Evolutionary conservation across 1,140 invertebrate species (phyloP).

Genomic region (Heterodera schachtii): DNA sequence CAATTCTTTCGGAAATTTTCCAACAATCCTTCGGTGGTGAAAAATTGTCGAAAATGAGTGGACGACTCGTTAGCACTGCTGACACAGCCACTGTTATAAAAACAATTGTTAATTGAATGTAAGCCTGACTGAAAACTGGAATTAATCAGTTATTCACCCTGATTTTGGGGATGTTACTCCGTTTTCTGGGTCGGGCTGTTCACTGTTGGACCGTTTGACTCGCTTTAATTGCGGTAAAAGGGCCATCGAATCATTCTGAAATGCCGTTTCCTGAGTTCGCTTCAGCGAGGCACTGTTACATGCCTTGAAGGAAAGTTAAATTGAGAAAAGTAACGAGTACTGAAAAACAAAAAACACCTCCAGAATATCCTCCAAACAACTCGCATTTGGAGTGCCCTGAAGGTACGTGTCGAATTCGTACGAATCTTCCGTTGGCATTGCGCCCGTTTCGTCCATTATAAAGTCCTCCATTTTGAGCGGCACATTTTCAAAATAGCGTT

Average conservation of each 20-base stretch:
- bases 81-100: neutral
- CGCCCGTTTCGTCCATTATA: neutral
- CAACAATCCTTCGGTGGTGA: slow-evolving; percentile 30
- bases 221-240: neutral
- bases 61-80: slow-evolving; percentile 6
- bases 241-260: neutral
- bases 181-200: neutral
- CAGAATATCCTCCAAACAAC: slow-evolving; percentile 29
- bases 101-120: too few species aligned
- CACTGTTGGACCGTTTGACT: neutral
- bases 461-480: slow-evolving; percentile 30
- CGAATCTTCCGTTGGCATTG: slow-evolving; percentile 5
- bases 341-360: neutral
- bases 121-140: neutral
- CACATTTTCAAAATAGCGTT: slow-evolving; percentile 1
- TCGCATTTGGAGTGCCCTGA: neutral
- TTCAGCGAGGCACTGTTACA: neutral
- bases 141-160: neutral
- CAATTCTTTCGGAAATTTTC: slow-evolving; percentile 38
- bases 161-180: neutral
- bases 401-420: slow-evolving; percentile 18
- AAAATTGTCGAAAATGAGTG: slow-evolving; percentile 27
- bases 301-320: neutral
- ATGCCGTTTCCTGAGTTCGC: neutral
- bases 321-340: too few species aligned